phyloP scores from a whole-genome alignment of 2,888 invertebrate species.

The Steromphala cineraria region DNA sequence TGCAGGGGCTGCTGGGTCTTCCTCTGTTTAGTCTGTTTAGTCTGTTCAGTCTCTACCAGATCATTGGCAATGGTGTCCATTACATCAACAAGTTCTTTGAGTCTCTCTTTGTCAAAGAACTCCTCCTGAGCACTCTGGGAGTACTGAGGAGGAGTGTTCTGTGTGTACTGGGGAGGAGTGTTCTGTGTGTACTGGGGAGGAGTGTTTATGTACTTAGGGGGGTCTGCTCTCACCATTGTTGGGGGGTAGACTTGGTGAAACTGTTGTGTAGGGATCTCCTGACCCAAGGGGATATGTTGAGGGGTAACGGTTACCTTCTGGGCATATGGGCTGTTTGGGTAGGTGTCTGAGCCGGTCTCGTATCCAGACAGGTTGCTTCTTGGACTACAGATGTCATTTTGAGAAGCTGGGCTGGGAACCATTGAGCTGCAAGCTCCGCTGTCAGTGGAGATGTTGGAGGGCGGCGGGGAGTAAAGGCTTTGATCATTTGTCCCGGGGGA shows the following conservation, averaged over 20 bases:
- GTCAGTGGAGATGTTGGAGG: not conserved
- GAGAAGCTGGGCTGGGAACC: not conserved
- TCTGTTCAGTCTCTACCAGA: not conserved
- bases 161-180: no score
- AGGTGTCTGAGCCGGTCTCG: not conserved
- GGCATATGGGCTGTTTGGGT: no score
- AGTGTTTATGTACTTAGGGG: no score
- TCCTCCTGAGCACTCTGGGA: no score
- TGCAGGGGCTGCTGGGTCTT: conserved; percentile 9
- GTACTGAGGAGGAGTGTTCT: no score
- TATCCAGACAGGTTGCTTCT: not conserved
- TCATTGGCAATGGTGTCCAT: not conserved
- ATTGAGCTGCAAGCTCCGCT: not conserved
- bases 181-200: no score
- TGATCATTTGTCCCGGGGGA: not conserved
- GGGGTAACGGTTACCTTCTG: no score
- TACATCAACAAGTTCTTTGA: not conserved
- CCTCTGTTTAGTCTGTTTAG: not conserved
- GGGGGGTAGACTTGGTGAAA: no score
- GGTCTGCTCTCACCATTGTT: no score
- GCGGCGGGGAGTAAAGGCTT: not conserved
- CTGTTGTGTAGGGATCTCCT: no score
- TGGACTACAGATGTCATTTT: not conserved
- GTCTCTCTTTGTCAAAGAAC: no score
- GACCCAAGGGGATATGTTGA: no score